A percentile compares a stretch with the other conserved stretches of the same genome.
These are phyloP conservation scores for Geotrypetes seraphini DNA, from an alignment of 2,797 vertebrate species.

Conservation along the genomic window DNA sequence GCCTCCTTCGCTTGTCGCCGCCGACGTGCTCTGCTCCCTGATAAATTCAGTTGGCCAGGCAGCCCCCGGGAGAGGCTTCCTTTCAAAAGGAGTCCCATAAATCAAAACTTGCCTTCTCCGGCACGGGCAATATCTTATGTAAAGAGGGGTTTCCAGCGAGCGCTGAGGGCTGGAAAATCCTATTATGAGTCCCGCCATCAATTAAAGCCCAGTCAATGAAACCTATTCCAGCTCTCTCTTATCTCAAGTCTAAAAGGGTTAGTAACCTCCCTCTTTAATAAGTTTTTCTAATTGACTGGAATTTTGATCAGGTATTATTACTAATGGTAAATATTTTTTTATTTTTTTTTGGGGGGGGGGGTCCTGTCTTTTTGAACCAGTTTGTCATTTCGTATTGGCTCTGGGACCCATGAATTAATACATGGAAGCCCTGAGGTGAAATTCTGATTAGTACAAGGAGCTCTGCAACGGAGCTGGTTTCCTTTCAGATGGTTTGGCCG, in stretches of 20 bases:
- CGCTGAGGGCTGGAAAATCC: slow-evolving; percentile 79
- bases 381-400: no score
- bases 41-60: slow-evolving; percentile 57
- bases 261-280: slow-evolving; percentile 33
- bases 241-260: slow-evolving; percentile 46
- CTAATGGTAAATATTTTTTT: no score
- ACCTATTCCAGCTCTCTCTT: slow-evolving; percentile 47
- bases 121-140: slow-evolving; percentile 48
- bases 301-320: no score
- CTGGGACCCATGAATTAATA: no score
- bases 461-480: no score
- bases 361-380: no score
- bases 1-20: not conserved
- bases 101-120: slow-evolving; percentile 65
- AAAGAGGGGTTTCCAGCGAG: slow-evolving; percentile 55
- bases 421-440: no score
- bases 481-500: no score
- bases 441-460: no score
- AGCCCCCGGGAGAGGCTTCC: slow-evolving; percentile 52
- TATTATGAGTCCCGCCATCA: slow-evolving; percentile 82
- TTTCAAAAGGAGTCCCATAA: slow-evolving; percentile 68
- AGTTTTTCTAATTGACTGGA: no score
- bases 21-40: slow-evolving; percentile 57
- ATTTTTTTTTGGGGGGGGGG: no score
- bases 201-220: slow-evolving; percentile 71